Evolutionary conservation across 2,888 invertebrate genomes (phyloP), one percentile per base, ranked within the genome.

Genomic region (Tetranychus truncatus): DNA sequence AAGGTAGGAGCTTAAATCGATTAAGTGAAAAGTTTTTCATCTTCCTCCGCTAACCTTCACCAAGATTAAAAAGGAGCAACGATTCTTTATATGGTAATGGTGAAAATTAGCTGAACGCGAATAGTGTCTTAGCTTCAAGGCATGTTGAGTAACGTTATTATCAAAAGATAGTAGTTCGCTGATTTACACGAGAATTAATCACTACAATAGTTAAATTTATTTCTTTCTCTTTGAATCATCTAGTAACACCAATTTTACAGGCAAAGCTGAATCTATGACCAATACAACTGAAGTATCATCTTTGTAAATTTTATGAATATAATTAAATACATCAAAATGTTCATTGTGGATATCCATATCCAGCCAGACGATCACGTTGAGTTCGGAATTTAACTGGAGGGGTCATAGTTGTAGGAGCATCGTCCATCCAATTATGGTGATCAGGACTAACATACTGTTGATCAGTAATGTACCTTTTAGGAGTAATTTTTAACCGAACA

Each of bases 391-490:
- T 55, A 55, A 55, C 55, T 9, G 55, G 55, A 15, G 55, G 55
- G 15, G 15, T 15, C 55, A 55, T 15, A 55, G 55, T 55, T 1
- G 11, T 55, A 15, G 55, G 55, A 55, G 55, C 55, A 20, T 73
- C 73, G 6, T 66, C 34, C 46, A 21, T 20, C 1, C 8, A 45
- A 3, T 73, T 34, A 18, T 34, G 73, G 3, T 73, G 73, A 66
- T 73, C 73, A 21, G 46, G n/a, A 5, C 6, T n/a, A 20, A 76
- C 8, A 2, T 55, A 73, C 7, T 76, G 71, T n/a, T 55, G 74
- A 65, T 76, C 76, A 15, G 76, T 71, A 1, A 76, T 65, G 34
- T 74, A 71, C 15, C 46, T 71, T 76, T 71, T 74, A 6, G 76
- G 76, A 11, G 55, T 71, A 5, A 71, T 46, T 34, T 74, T 34